phyloP scores from a whole-genome alignment of 2,888 invertebrate species.

The Agonum fuliginosum region DNA sequence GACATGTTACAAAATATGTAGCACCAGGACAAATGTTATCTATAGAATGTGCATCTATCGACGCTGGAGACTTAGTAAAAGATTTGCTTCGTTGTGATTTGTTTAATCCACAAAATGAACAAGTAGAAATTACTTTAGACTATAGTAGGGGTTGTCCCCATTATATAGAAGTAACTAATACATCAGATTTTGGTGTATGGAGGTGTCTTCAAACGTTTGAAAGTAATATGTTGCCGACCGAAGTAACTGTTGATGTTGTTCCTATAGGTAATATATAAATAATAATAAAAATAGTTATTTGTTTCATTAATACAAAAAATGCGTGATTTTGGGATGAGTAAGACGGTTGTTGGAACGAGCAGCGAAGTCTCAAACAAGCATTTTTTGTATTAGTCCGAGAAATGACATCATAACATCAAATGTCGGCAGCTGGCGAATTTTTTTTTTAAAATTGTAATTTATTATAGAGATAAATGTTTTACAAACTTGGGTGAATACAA shows the following conservation, averaged over 20 bases:
- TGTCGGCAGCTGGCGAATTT: too few relatives aligned
- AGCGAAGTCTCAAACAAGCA: too few relatives aligned
- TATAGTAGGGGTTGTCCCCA: neutral
- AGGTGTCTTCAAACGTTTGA: constrained; percentile 8
- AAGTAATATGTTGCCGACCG: constrained; percentile 5
- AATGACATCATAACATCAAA: too few relatives aligned
- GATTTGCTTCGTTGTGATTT: constrained; percentile 7
- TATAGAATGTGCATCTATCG: neutral
- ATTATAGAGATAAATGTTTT: constrained; percentile 25
- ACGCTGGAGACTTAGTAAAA: neutral
- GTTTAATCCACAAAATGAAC: constrained; percentile 5
- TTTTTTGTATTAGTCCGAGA: too few relatives aligned
- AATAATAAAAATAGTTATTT: too few relatives aligned
- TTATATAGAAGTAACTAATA: neutral
- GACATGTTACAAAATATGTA: neutral
- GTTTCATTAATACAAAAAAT: too few relatives aligned
- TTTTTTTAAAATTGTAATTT: too few relatives aligned
- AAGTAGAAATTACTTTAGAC: neutral
- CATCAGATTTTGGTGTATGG: constrained; percentile 38
- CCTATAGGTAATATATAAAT: constrained; percentile 22
- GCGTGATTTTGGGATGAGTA: too few relatives aligned
- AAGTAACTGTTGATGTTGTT: neutral
- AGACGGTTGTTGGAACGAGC: too few relatives aligned
- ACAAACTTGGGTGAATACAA: constrained; percentile 17
- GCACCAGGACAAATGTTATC: neutral